Base-by-base conservation (phyloP, 2,888 invertebrate species). In the Stenoptilia bipunctidactyla region DNA sequence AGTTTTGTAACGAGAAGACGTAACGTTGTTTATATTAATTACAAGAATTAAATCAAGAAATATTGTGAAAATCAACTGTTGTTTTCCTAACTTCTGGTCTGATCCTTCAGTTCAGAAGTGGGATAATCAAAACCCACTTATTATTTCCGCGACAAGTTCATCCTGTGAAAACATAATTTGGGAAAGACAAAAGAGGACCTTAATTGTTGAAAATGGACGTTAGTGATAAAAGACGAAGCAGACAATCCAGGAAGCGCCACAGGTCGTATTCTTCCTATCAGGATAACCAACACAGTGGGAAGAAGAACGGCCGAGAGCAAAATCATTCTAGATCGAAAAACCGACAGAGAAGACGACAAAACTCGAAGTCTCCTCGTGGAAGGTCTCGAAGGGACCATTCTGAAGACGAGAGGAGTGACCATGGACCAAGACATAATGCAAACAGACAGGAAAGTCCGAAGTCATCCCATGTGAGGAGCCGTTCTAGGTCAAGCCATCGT, bases 81-180 rank as follows among this genome's bases (percentile, higher is more conserved):
- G n/a, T n/a, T n/a, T n/a, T n/a, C n/a, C n/a, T n/a, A n/a, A n/a
- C n/a, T n/a, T n/a, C n/a, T n/a, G n/a, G n/a, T n/a, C 20, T n/a
- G n/a, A 27, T 37, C 14, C 27, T 37, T 13, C 13, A 37, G 12
- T 25, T 37, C 37, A 37, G 37, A 37, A 37, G 27, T 37, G 27
- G 37, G 37, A 27, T 37, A 13, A 13, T 20, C 13, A 27, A 37
- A 13, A 27, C 27, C 12, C 12, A n/a, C 37, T 25, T 13, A 27
- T 13, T 20, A 37, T 37, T 37, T 37, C 27, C 27, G 27, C 13
- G 20, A 2, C 15, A 37, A 25, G 12, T 27, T 4, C 25, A 27
- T 37, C 27, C 14, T 37, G 13, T 2, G 8, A 30, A 30, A 9
- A 15, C 12, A 13, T 9, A 20, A 13, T 15, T 10, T 20, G 36